Percentiles rank a stretch among this genome's conserved stretches.
These are phyloP conservation scores for Harpegnathos saltator DNA, from an alignment of 1,140 invertebrate genomes.

Conservation along the genomic window DNA sequence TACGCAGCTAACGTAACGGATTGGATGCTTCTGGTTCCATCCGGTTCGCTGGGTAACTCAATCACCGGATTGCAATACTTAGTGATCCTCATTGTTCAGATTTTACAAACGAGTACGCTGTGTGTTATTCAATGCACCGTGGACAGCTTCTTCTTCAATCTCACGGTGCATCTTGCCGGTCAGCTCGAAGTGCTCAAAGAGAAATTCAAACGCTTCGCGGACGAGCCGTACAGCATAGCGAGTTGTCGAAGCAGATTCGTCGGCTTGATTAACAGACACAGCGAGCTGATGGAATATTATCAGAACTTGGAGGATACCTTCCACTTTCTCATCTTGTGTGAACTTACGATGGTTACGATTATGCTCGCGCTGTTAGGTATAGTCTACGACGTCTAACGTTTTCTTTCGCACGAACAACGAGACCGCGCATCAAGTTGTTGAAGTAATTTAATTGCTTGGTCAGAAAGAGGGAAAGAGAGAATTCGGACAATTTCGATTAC, in stretches of 20 bases:
- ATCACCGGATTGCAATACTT: slow-evolving; percentile 15
- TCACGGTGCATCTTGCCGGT: slow-evolving; percentile 24
- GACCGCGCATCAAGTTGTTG: no score
- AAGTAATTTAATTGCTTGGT: no score
- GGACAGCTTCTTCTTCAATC: slow-evolving; percentile 19
- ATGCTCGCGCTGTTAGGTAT: slow-evolving; percentile 37
- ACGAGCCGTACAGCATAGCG: not conserved
- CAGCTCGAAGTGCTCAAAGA: slow-evolving; percentile 42
- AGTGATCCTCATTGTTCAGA: not conserved
- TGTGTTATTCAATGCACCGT: not conserved
- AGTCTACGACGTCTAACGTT: slow-evolving; percentile 6
- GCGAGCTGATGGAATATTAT: slow-evolving; percentile 20
- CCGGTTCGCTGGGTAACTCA: not conserved
- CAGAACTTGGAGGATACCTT: slow-evolving; percentile 51
- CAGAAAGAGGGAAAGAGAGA: no score
- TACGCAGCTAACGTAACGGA: slow-evolving; percentile 1
- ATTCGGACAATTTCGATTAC: not conserved
- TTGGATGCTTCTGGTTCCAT: slow-evolving; percentile 6
- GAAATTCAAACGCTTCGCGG: not conserved
- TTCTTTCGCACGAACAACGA: not conserved
- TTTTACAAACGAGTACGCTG: not conserved
- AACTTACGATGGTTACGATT: slow-evolving; percentile 9
- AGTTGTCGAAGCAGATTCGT: slow-evolving; percentile 38
- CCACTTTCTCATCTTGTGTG: not conserved
- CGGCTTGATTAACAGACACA: slow-evolving; percentile 29